phyloP scores from a whole-genome alignment of 2,113 vertebrate genomes.

The rat (Rattus norvegicus) region DNA sequence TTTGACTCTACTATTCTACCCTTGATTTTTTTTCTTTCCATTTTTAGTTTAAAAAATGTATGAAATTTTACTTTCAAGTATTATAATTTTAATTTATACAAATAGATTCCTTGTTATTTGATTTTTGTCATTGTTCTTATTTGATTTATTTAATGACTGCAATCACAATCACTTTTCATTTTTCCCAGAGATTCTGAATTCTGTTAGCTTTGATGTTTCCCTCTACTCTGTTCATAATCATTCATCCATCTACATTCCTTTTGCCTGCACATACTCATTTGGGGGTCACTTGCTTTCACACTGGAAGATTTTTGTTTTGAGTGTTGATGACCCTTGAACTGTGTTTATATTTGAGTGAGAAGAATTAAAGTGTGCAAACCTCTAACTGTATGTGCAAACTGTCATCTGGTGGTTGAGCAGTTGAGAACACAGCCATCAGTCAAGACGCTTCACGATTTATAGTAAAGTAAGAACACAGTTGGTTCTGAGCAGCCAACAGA shows the following conservation, averaged over 20 bases:
- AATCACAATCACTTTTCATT: background rate
- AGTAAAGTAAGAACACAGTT: background rate
- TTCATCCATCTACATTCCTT: background rate
- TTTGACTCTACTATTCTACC: background rate
- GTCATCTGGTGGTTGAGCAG: background rate
- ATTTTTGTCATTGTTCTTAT: background rate
- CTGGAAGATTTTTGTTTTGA: conserved; percentile 8
- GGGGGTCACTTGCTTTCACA: background rate
- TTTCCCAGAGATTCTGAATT: background rate
- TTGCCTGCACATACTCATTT: background rate
- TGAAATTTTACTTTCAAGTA: conserved; percentile 28
- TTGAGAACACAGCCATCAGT: background rate
- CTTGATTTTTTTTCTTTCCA: background rate
- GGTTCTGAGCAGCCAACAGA: background rate
- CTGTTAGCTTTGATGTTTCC: background rate
- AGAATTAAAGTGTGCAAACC: background rate
- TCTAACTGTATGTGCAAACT: background rate
- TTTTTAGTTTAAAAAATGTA: background rate
- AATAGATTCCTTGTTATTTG: background rate
- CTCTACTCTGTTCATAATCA: background rate
- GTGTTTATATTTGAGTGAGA: background rate
- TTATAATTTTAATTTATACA: background rate
- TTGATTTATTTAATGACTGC: background rate
- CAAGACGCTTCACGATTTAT: background rate
- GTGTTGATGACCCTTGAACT: background rate